phyloP scores from a whole-genome alignment of 2,113 vertebrate species.

The Bombycilla garrulus region DNA sequence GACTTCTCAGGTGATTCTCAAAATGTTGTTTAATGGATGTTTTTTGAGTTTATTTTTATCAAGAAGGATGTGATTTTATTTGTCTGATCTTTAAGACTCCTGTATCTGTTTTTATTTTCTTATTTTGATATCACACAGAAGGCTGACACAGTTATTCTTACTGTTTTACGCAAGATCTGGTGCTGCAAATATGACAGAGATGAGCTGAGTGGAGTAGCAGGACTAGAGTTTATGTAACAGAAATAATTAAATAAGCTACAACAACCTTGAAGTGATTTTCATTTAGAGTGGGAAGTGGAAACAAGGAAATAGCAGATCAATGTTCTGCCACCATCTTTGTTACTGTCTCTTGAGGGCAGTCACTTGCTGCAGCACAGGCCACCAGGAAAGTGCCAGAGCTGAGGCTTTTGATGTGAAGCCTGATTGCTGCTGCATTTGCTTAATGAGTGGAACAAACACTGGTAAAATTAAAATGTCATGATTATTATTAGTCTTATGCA shows the following conservation, averaged over 20 bases:
- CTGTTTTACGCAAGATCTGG: neutral
- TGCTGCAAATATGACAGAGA: neutral
- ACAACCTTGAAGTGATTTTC: neutral
- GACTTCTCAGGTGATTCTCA: neutral
- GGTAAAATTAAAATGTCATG: neutral
- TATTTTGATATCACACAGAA: neutral
- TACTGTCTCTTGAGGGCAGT: neutral
- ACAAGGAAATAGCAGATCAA: neutral
- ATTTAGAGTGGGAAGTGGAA: neutral
- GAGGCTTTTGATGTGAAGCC: neutral
- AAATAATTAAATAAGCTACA: neutral
- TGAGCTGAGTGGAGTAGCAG: neutral
- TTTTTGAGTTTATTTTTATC: neutral
- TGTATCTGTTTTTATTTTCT: neutral
- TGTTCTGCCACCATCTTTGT: neutral
- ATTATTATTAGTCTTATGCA: neutral
- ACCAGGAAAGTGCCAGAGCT: neutral
- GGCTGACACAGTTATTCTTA: neutral
- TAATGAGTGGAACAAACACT: neutral
- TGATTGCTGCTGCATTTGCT: neutral
- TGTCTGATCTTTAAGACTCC: neutral
- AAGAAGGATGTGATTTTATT: neutral
- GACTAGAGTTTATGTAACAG: neutral
- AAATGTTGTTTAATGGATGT: neutral
- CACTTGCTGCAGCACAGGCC: neutral